phyloP scores from a whole-genome alignment of 2,797 vertebrate species.

The Ciconia nigra region DNA sequence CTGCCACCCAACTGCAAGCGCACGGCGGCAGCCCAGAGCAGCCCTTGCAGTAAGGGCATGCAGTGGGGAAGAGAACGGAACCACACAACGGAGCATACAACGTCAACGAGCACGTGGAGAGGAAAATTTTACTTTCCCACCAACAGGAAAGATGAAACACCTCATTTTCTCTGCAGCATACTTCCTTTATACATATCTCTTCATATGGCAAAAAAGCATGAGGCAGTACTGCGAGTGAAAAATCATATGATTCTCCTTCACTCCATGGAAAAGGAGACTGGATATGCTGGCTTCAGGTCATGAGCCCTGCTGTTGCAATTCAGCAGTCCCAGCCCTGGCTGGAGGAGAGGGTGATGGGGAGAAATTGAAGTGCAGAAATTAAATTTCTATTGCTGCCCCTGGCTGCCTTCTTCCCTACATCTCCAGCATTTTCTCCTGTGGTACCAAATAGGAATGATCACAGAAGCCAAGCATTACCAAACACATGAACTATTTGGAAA shows the following conservation, averaged over 20 bases:
- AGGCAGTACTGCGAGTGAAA: background rate
- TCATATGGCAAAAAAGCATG: background rate
- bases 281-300: background rate
- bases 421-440: background rate
- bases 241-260: background rate
- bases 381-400: background rate
- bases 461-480: background rate
- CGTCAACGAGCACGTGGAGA: accelerated
- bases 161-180: background rate
- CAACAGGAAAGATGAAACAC: background rate
- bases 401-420: background rate
- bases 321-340: background rate
- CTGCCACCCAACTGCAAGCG: accelerated
- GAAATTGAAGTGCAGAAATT: background rate
- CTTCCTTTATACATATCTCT: background rate
- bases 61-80: background rate
- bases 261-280: background rate
- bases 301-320: background rate
- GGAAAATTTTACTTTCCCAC: background rate
- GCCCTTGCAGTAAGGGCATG: background rate
- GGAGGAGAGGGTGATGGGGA: background rate
- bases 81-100: background rate
- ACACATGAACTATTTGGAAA: background rate
- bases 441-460: background rate
- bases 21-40: background rate